Evolutionary conservation across 2,888 invertebrate genomes (phyloP), one percentile per base, ranked within the genome.

Genomic region (Rhagium mordax): DNA sequence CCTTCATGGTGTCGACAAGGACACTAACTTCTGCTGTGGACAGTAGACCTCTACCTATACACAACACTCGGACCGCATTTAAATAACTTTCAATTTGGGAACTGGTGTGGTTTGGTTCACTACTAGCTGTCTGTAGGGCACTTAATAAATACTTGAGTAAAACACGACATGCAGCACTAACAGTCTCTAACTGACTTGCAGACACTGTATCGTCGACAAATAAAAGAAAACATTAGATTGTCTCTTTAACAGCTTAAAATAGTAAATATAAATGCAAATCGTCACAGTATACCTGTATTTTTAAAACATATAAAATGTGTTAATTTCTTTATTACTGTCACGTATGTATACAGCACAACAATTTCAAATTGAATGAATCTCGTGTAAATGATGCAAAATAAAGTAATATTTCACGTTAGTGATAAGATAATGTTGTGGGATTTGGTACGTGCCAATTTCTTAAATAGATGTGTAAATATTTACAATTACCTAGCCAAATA

Each of bases 1-100:
- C 91, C 82, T 96, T 96, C 87, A 97, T 90, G 47, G 94, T 90
- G 57, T 94, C 93, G 47, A 94, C 93, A 78, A 97, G 90, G 47
- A 93, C 91, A 64, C 93, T 91, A 85, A 95, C 91, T 87, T 97
- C 97, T 27, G 94, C 91, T 81, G 93, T 92, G 20, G 93, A 92
- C 75, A 95, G 91, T 74, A 93, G 90, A 62, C 93, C 92, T 62
- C 91, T 90, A 59, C 93, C 93, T 72, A 92, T 90, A 84, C 95
- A 95, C 81, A 96, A 90, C 68, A 93, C 91, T 81, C 92, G 92
- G 81, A 96, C 93, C 84, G 93, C 90, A 77, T 91, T 88, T 80
- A 91, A 88, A 84, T 93, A 87, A 82, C 92, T 91, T 84, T 91
- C 91, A 64, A 88, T 88, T 61, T 87, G 87, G 61, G 83, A 82